Conservation (phyloP, 2,888 invertebrate species). For the Leptogaster cylindrica region DNA sequence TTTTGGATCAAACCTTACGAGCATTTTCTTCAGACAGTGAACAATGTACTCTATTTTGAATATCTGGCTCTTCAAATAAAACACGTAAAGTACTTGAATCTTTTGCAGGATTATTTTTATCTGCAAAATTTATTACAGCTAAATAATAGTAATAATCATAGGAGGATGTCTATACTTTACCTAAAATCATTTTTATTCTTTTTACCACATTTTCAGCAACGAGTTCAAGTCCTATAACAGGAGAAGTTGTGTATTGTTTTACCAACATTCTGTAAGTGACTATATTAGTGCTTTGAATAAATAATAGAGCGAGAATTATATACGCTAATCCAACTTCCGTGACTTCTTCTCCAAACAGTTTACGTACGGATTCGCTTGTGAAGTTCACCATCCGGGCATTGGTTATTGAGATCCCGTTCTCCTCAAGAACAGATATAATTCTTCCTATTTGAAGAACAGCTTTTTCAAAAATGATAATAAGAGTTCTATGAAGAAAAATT, state of each 20-base stretch:
- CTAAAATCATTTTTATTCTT: constrained; percentile 53
- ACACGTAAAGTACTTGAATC: constrained; percentile 68
- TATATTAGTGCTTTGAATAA: too few relatives aligned
- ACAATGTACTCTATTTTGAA: constrained; percentile 74
- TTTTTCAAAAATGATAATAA: constrained; percentile 79
- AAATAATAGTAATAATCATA: too few relatives aligned
- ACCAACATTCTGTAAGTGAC: constrained; percentile 56
- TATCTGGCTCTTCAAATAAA: constrained; percentile 71
- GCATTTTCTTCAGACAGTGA: constrained; percentile 67
- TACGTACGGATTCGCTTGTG: constrained; percentile 69
- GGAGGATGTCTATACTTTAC: too few relatives aligned
- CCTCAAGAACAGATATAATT: constrained; percentile 72
- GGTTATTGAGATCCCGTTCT: constrained; percentile 68
- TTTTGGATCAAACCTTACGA: constrained; percentile 58
- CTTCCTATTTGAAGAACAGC: constrained; percentile 74
- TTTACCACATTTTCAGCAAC: constrained; percentile 58
- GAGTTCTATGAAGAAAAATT: too few relatives aligned
- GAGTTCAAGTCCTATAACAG: constrained; percentile 57
- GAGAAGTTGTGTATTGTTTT: constrained; percentile 54
- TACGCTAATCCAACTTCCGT: constrained; percentile 70
- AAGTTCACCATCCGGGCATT: constrained; percentile 77
- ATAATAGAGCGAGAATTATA: constrained; percentile 60
- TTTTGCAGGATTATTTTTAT: too few relatives aligned
- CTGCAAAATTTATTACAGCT: too few relatives aligned
- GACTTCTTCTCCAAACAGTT: constrained; percentile 69